Conservation (phyloP, 2,888 invertebrate genomes). For the Hydrotaea diabolus region DNA sequence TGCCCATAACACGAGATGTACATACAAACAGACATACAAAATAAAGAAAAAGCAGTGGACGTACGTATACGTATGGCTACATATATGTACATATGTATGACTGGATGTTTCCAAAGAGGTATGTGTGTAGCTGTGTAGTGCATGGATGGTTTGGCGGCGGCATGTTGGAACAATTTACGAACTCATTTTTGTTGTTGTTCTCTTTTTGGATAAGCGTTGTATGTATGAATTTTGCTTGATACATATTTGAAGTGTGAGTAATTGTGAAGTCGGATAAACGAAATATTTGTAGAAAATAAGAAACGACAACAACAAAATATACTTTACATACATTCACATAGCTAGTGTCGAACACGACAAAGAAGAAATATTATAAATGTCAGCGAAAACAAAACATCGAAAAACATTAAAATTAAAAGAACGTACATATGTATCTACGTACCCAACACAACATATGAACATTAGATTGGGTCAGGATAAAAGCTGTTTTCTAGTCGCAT, state of each 20-base stretch:
- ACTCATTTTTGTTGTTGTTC: not conserved
- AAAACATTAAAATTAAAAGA: not conserved
- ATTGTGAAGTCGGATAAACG: slow-evolving; percentile 40
- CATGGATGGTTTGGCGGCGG: slow-evolving; percentile 16
- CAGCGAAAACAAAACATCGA: slow-evolving; percentile 11
- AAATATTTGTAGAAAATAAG: slow-evolving; percentile 6
- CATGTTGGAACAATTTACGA: slow-evolving; percentile 25
- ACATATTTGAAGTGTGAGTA: slow-evolving; percentile 27
- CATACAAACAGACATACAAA: slow-evolving; percentile 31
- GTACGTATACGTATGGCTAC: not conserved
- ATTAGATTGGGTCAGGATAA: no score
- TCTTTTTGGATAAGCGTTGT: not conserved
- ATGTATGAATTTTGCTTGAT: not conserved
- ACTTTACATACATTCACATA: slow-evolving; percentile 22
- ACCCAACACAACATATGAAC: not conserved
- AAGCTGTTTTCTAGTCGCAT: no score
- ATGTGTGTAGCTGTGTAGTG: no score
- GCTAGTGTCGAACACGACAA: not conserved
- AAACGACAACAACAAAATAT: slow-evolving; percentile 9
- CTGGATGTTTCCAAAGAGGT: no score
- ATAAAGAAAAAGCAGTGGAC: not conserved
- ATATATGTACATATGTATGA: not conserved
- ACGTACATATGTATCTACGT: no score
- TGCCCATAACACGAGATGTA: slow-evolving; percentile 4
- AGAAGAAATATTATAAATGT: slow-evolving; percentile 2